These are phyloP conservation scores for Bungarus multicinctus DNA, from an alignment of 2,113 vertebrate genomes.

Conservation along the genomic window DNA sequence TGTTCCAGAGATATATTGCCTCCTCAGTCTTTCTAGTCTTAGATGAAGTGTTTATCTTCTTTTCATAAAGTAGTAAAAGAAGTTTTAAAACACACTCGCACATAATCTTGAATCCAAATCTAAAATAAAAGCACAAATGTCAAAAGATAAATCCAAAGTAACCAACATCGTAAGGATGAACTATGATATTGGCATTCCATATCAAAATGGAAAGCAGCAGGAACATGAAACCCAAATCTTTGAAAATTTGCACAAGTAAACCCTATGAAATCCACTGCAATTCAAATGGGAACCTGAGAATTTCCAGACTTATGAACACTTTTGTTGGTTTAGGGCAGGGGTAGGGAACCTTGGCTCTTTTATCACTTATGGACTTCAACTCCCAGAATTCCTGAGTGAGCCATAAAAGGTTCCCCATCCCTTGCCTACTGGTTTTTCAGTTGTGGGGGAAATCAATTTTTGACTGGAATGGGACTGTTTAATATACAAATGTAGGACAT, in stretches of 20 bases:
- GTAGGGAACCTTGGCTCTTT: too few species aligned
- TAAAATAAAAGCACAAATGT: not conserved
- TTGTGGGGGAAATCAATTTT: too few species aligned
- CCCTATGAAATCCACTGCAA: not conserved
- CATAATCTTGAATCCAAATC: too few species aligned
- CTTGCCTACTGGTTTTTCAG: too few species aligned
- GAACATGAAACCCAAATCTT: not conserved
- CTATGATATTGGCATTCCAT: not conserved
- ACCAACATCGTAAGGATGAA: not conserved
- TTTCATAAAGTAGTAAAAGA: not conserved
- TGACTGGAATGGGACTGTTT: too few species aligned
- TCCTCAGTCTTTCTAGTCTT: not conserved
- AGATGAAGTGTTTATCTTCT: not conserved
- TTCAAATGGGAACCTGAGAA: not conserved
- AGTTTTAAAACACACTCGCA: not conserved
- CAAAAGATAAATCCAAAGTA: not conserved
- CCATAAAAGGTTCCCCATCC: too few species aligned
- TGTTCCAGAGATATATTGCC: not conserved
- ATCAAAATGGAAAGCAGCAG: not conserved
- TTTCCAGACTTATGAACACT: not conserved
- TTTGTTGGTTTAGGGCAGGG: not conserved
- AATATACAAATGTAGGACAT: too few species aligned
- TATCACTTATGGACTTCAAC: too few species aligned
- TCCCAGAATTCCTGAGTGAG: too few species aligned
- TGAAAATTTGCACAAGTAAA: not conserved